Evolutionary conservation across 92 coral and sea anemone species (phyloP).

Genomic region (Pocillopora grandis): DNA sequence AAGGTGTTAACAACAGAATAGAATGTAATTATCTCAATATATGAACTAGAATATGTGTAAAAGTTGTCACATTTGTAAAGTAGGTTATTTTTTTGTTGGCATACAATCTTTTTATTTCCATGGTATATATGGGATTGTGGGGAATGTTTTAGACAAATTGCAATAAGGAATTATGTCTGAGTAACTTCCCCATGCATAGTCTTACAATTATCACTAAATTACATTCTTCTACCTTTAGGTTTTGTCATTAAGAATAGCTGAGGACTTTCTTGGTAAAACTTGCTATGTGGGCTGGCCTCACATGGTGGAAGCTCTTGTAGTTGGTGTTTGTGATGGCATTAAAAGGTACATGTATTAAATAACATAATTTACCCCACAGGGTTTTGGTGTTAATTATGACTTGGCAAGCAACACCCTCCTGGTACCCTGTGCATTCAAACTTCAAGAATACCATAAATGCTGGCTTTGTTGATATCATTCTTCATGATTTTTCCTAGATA

Average conservation of each 20-base stretch:
- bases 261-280: conserved; percentile 69
- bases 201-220: background rate
- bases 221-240: conserved; percentile 12
- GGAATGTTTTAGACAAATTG: no score
- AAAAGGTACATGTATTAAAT: conserved; percentile 53
- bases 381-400: no score
- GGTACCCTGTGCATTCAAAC: background rate
- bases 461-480: background rate
- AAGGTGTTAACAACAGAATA: no score
- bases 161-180: no score
- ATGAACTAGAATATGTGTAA: no score
- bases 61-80: no score
- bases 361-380: background rate
- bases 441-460: background rate
- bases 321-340: conserved; percentile 76
- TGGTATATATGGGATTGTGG: no score
- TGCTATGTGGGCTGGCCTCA: conserved; percentile 99
- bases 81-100: background rate
- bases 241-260: conserved; percentile 51
- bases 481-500: conserved; percentile 43
- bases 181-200: no score
- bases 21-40: no score
- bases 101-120: background rate
- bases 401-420: background rate
- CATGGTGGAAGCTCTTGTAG: conserved; percentile 92